Evolutionary conservation across 1,140 invertebrate species (phyloP).

Genomic region (Drosophila nigromelanica): DNA sequence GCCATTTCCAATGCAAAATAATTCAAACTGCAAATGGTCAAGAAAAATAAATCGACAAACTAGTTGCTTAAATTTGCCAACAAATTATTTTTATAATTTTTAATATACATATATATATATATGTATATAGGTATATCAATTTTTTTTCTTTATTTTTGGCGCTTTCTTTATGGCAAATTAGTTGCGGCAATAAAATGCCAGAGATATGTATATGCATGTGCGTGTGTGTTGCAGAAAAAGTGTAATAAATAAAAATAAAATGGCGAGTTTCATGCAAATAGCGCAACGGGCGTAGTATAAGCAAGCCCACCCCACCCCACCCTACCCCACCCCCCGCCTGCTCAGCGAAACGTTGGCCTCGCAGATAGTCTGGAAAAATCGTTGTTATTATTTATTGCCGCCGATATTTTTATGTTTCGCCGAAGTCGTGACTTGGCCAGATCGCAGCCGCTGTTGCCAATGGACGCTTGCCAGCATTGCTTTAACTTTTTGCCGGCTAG

Average conservation of each 20-base stretch:
- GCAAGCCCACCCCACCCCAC: not conserved
- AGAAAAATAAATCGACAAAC: constrained; percentile 7
- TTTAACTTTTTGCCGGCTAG: constrained; percentile 36
- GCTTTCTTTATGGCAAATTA: constrained; percentile 80
- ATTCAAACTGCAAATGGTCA: constrained; percentile 24
- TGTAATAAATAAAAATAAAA: constrained; percentile 66
- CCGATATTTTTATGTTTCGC: constrained; percentile 81
- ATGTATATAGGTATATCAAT: constrained; percentile 5
- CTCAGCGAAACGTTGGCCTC: constrained; percentile 33
- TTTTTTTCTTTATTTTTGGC: constrained; percentile 54
- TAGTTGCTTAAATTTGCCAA: constrained; percentile 26
- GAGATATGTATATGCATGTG: constrained; percentile 26
- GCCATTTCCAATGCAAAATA: constrained; percentile 68
- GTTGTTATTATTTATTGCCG: constrained; percentile 83
- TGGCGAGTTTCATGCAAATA: constrained; percentile 67
- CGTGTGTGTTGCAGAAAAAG: constrained; percentile 25
- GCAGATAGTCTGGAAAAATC: constrained; percentile 78
- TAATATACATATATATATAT: constrained; percentile 6
- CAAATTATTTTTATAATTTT: constrained; percentile 30
- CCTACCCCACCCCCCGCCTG: not conserved
- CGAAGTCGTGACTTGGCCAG: constrained; percentile 77
- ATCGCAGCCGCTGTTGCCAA: constrained; percentile 37
- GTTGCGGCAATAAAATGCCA: constrained; percentile 72
- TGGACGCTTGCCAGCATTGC: constrained; percentile 12
- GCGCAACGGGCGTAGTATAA: constrained; percentile 62